phyloP scores from a whole-genome alignment of 2,888 invertebrate species.

The Dicroscelio sp. region DNA sequence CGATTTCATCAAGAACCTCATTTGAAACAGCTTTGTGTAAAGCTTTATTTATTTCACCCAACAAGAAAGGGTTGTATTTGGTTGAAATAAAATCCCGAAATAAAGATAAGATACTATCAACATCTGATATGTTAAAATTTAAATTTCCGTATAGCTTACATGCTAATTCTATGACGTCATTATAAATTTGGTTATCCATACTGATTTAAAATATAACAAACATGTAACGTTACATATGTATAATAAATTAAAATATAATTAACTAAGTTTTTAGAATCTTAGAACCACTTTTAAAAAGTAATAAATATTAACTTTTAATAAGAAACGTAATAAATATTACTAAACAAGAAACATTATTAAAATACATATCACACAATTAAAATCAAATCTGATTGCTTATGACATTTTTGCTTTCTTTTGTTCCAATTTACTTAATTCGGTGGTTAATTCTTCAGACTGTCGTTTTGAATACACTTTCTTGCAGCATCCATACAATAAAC shows the following conservation, averaged over 20 bases:
- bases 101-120: neutral
- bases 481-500: conserved; percentile 21
- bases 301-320: too few relatives aligned
- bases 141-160: neutral
- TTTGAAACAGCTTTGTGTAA: conserved; percentile 17
- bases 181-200: too few relatives aligned
- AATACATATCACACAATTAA: too few relatives aligned
- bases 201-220: too few relatives aligned
- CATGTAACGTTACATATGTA: too few relatives aligned
- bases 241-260: too few relatives aligned
- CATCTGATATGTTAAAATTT: neutral
- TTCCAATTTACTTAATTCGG: neutral
- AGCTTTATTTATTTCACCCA: neutral
- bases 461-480: conserved; percentile 35
- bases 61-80: neutral
- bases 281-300: too few relatives aligned
- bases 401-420: too few relatives aligned
- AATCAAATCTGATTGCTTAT: too few relatives aligned
- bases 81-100: neutral
- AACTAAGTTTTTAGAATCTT: too few relatives aligned
- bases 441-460: neutral
- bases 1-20: conserved; percentile 28
- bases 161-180: neutral
- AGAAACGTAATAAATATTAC: too few relatives aligned
- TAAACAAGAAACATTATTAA: too few relatives aligned